Evolutionary conservation across 1,140 invertebrate species (phyloP), one percentile per base, ranked within the genome.

Genomic region (Octopus sinensis): DNA sequence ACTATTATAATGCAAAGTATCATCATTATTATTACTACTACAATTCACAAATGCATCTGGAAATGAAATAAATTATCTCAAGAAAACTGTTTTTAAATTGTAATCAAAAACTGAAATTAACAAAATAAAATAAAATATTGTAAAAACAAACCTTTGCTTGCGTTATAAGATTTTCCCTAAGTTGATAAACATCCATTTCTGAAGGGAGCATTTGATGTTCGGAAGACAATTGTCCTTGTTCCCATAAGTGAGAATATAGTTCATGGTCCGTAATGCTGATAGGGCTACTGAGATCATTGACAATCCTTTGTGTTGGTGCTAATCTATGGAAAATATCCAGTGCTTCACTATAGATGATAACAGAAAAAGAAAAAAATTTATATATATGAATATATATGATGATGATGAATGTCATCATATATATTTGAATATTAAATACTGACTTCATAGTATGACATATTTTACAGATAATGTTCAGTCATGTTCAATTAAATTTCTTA

Each of bases 321-420:
- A 73, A 73, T 73, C 68, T 73, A 23, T 73, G 68, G 68, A 73
- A 73, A 73, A 73, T 17, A 73, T 13, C 68, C 68, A 73, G 68
- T 7, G 68, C 13, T 73, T 73, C 9, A 73, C 56, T 73, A 17
- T 73, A 73, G 68, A 73, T 6, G 0, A 43, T 43, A 43, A 43
- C 30, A 43, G 30, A 43, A 43, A 43, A 43, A 43, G 3, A 43
- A 43, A 43, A 2, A 43, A 2, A 43, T 43, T 43, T 43, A 43
- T 43, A 43, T 43, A 43, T 43, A 43, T 43, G 30, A 43, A 43
- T 43, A 43, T 43, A 43, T 43, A 43, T 43, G 30, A 43, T 43
- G 30, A 43, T 43, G 30, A 43, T 43, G 30, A 43, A 43, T 43
- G 30, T 43, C 30, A 43, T 43, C 30, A 43, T 43, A 43, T 43